phyloP scores from a whole-genome alignment of 1,140 invertebrate genomes.

The Drosophila malerkotliana region DNA sequence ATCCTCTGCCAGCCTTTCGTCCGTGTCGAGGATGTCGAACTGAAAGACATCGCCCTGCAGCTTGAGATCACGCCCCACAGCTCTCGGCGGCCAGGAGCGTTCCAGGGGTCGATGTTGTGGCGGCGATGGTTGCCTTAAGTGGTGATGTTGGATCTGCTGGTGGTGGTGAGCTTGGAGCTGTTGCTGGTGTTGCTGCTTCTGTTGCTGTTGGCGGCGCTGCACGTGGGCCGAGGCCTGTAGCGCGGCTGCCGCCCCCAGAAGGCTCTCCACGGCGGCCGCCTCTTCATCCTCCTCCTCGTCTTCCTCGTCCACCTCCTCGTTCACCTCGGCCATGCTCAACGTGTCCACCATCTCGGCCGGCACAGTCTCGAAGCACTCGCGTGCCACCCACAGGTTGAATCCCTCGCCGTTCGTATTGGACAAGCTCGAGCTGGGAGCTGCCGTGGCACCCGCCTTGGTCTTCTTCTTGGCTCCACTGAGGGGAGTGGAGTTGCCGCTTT shows the following conservation, averaged over 20 bases:
- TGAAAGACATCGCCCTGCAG: constrained; percentile 88
- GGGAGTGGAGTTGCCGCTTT: constrained; percentile 62
- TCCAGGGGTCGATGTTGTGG: constrained; percentile 86
- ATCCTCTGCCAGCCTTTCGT: constrained; percentile 84
- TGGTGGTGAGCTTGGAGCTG: constrained; percentile 80
- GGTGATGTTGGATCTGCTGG: constrained; percentile 84
- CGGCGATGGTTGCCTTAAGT: constrained; percentile 65
- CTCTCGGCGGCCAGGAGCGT: constrained; percentile 85
- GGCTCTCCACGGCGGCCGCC: constrained; percentile 74
- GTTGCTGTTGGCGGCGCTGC: constrained; percentile 61
- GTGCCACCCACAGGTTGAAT: constrained; percentile 80
- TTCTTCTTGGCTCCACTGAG: constrained; percentile 67
- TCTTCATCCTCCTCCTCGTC: constrained; percentile 65
- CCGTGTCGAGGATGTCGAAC: constrained; percentile 90
- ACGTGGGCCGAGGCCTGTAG: constrained; percentile 61
- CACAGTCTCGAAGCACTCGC: constrained; percentile 79
- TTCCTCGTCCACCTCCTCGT: constrained; percentile 55
- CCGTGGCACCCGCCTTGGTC: constrained; percentile 20
- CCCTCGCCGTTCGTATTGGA: constrained; percentile 55
- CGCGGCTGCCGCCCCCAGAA: constrained; percentile 71
- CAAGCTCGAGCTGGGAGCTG: neutral
- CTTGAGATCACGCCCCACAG: constrained; percentile 63
- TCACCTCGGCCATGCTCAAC: constrained; percentile 62
- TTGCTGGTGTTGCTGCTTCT: constrained; percentile 34
- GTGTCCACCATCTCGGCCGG: constrained; percentile 76